These are phyloP conservation scores for Nemoura dubitans DNA, from an alignment of 2,888 invertebrate species.

Conservation along the genomic window DNA sequence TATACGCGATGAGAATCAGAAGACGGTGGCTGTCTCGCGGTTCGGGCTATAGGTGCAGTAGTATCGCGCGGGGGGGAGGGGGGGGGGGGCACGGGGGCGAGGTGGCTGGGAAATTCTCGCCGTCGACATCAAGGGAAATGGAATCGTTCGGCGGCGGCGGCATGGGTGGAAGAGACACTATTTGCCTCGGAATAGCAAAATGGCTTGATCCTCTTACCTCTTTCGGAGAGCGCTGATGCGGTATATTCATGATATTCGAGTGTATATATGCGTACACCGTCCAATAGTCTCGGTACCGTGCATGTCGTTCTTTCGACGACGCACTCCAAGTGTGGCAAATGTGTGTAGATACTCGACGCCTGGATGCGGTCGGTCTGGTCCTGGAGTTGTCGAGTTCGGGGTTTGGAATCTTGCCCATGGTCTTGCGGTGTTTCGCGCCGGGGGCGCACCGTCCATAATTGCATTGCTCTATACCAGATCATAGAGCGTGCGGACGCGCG, in stretches of 20 bases:
- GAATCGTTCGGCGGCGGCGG: background rate
- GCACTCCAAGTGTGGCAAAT: no score
- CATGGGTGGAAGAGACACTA: background rate
- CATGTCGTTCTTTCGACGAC: background rate
- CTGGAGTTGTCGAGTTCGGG: background rate
- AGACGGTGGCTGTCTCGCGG: background rate
- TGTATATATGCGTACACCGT: background rate
- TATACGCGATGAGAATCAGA: background rate
- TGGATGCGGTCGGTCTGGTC: no score
- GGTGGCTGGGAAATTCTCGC: background rate
- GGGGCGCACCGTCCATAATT: background rate
- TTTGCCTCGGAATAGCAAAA: background rate
- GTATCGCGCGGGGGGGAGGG: background rate
- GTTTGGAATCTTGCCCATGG: background rate
- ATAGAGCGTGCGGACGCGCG: no score
- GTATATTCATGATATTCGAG: background rate
- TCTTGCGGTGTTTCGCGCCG: background rate
- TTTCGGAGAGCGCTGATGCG: background rate
- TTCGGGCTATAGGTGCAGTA: background rate
- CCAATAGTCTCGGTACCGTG: background rate
- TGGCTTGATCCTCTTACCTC: background rate
- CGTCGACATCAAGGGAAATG: background rate
- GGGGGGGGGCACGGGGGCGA: background rate
- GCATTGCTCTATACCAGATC: no score
- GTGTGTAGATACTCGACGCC: no score